phyloP scores from a whole-genome alignment of 2,797 vertebrate genomes.

The Enteromius argenteus region DNA sequence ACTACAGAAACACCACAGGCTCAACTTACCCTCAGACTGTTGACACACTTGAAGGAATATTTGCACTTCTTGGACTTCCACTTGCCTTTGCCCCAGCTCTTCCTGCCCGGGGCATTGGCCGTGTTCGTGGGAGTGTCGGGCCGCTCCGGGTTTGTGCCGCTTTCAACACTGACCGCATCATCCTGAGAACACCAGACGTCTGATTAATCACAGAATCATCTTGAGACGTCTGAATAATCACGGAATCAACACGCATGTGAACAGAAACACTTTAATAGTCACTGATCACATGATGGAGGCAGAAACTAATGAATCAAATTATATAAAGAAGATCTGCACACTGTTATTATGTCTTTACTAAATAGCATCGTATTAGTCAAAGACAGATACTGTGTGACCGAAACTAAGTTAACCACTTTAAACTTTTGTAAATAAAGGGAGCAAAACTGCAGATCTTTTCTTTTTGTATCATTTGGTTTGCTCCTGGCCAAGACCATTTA shows the following conservation, averaged over 20 bases:
- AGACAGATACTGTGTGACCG: too few species aligned
- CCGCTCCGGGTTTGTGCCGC: slow-evolving; percentile 92
- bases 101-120: slow-evolving; percentile 91
- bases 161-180: slow-evolving; percentile 94
- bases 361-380: too few species aligned
- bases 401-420: too few species aligned
- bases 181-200: slow-evolving; percentile 78
- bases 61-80: slow-evolving; percentile 99
- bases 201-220: neutral
- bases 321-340: too few species aligned
- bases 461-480: too few species aligned
- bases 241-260: too few species aligned
- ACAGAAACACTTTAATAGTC: too few species aligned
- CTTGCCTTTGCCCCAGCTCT: slow-evolving; percentile 98
- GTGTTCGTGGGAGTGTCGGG: slow-evolving; percentile 98
- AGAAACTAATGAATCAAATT: neutral
- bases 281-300: neutral
- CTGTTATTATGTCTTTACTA: too few species aligned
- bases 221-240: too few species aligned
- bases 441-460: too few species aligned
- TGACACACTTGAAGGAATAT: slow-evolving; percentile 98
- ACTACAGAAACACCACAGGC: neutral
- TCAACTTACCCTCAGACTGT: slow-evolving; percentile 91
- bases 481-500: too few species aligned
- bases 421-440: too few species aligned